Base-by-base conservation (phyloP, 1,140 invertebrate species). In the Battus philenor region DNA sequence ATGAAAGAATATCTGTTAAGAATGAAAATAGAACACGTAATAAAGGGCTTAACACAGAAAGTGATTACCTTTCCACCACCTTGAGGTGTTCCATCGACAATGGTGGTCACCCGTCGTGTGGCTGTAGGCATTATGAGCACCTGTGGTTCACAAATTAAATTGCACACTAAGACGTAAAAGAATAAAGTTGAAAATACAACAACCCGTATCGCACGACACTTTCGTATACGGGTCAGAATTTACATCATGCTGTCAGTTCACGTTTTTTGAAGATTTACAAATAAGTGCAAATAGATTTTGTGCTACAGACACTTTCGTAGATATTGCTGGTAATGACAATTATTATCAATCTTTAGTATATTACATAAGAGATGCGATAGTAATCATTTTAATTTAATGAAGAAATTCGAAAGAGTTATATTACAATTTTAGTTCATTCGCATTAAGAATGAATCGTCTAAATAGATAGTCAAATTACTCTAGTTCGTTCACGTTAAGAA, bases 111-210 rank as follows among this genome's bases (percentile, higher is more conserved):
- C 75, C 95, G 88, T 64, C 93, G 89, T 2, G 93, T 94, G 0
- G 94, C 92, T 32, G 95, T 95, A 38, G 95, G 97, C 97, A 97
- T 99, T 50, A 99, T 99, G 12, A 99, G 87, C 1, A 89, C 87
- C 85, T 87, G 57, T 43, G 48, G 50, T 30, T 30, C 38, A 60
- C 43, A 54, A 55, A 65, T 26, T 22, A 55, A 49, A 54, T 18
- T 45, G 54, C 38, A 58, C 44, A 47, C 43, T 46, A 47, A 31
- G 41, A 30, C 33, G 53, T 54, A 50, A 50, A 5, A 43, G 50
- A 39, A 53, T 29, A 50, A 45, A 53, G 33, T 50, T 48, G 44
- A 54, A 24, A 27, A 47, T 8, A 44, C 26, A 47, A 31, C 29
- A 27, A 48, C 29, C 38, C 15, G 9, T 30, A 30, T 4, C 12